Percentiles rank a stretch among this genome's conserved stretches.
Evolutionary conservation across 2,797 vertebrate species (phyloP).

Genomic region (Malurus splendens): DNA sequence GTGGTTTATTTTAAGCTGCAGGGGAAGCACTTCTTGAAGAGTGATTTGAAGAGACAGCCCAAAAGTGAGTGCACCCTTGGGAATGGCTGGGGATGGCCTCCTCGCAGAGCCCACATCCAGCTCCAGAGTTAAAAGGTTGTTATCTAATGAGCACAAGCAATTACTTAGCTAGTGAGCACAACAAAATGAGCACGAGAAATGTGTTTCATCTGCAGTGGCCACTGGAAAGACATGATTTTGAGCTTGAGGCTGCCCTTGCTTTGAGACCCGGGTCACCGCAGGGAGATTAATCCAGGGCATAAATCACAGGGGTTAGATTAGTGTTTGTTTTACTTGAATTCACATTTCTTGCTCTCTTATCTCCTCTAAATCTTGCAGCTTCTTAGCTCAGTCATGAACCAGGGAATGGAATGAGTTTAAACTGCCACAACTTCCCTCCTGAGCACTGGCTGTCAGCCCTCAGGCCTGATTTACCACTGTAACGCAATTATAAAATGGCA

Average conservation of each 20-base stretch:
- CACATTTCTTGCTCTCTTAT: conserved; percentile 42
- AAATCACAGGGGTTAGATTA: conserved; percentile 47
- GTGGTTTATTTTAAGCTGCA: conserved; percentile 5
- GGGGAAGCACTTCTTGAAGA: not conserved
- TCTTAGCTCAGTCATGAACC: conserved; percentile 11
- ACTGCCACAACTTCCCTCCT: not conserved
- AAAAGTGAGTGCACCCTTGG: not conserved
- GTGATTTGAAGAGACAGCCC: conserved; percentile 24
- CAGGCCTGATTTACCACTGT: conserved; percentile 41
- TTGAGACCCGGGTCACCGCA: not conserved
- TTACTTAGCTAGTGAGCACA: conserved; percentile 35
- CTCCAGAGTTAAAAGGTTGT: not conserved
- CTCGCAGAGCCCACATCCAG: not conserved
- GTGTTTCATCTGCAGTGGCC: conserved; percentile 10
- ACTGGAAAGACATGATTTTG: conserved; percentile 1
- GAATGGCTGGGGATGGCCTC: not conserved
- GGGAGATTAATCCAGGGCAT: conserved; percentile 29
- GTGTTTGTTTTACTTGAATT: conserved; percentile 52
- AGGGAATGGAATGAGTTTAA: conserved; percentile 24
- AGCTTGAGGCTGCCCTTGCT: conserved; percentile 20
- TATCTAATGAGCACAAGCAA: conserved; percentile 37
- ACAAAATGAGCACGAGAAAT: not conserved
- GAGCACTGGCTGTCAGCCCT: conserved; percentile 38
- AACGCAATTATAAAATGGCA: conserved; percentile 23
- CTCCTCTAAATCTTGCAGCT: conserved; percentile 33